Evolutionary conservation across 1,140 invertebrate species (phyloP).

Genomic region (Drosophila bifasciata): DNA sequence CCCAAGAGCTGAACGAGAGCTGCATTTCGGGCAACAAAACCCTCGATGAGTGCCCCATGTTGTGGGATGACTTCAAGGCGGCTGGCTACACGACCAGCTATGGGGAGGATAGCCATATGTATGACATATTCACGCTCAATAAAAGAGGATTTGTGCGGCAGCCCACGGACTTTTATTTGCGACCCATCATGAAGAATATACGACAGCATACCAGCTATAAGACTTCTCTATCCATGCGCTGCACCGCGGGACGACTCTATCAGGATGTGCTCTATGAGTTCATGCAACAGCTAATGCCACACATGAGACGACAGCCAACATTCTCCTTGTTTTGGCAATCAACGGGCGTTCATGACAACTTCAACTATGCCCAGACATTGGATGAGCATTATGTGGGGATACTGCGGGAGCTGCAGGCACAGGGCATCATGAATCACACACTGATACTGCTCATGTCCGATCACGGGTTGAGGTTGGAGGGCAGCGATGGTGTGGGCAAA

Average conservation of each 20-base stretch:
- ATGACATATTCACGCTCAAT: not conserved
- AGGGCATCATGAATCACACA: slow-evolving; percentile 10
- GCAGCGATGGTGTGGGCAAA: too few relatives aligned
- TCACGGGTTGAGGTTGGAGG: not conserved
- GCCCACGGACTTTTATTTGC: slow-evolving; percentile 17
- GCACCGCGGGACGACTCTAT: slow-evolving; percentile 12
- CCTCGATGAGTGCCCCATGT: slow-evolving; percentile 14
- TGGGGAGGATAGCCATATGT: slow-evolving; percentile 7
- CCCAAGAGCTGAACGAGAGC: not conserved
- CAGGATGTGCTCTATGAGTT: slow-evolving; percentile 2
- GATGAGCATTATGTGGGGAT: slow-evolving; percentile 1
- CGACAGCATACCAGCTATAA: not conserved
- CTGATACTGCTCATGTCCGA: slow-evolving; percentile 19
- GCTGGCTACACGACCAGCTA: slow-evolving; percentile 6
- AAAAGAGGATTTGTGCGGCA: not conserved
- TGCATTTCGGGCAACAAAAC: not conserved
- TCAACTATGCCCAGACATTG: slow-evolving; percentile 7
- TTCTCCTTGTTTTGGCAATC: slow-evolving; percentile 21
- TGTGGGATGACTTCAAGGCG: slow-evolving; percentile 18
- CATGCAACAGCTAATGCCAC: slow-evolving; percentile 13
- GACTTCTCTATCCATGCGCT: not conserved
- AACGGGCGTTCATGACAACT: not conserved
- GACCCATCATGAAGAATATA: slow-evolving; percentile 2
- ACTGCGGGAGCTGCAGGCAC: not conserved
- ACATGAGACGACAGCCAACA: slow-evolving; percentile 5